Evolutionary conservation across 2,797 vertebrate genomes (phyloP).

Genomic region (Dryobates pubescens): DNA sequence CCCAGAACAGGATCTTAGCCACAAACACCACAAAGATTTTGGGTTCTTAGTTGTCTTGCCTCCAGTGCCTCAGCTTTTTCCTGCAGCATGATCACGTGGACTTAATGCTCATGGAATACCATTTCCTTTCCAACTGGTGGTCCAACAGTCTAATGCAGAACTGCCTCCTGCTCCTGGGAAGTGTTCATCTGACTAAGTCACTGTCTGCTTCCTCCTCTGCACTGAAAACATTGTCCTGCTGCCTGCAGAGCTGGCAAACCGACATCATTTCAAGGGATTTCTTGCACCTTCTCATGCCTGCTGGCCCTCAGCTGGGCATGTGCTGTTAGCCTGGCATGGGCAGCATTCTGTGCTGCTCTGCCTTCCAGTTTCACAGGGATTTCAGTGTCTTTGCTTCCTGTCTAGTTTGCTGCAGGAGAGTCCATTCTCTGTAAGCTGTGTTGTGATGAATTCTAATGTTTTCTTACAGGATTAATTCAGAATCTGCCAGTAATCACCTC

Average conservation of each 20-base stretch:
- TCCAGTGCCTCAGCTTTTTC: background rate
- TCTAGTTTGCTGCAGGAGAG: background rate
- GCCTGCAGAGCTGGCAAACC: background rate
- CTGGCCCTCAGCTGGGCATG: background rate
- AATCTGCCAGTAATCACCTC: constrained; percentile 54
- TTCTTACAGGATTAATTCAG: constrained; percentile 61
- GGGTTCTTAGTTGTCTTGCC: background rate
- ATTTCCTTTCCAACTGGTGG: background rate
- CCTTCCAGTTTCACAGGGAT: background rate
- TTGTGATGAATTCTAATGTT: constrained; percentile 50
- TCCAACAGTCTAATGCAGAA: background rate
- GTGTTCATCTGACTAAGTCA: background rate
- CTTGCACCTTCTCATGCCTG: background rate
- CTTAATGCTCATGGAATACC: background rate
- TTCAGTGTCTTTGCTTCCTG: background rate
- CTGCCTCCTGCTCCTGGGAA: background rate
- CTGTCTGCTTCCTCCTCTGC: background rate
- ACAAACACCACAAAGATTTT: background rate
- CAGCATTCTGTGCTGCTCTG: background rate
- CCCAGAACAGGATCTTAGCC: background rate
- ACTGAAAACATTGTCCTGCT: background rate
- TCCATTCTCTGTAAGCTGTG: background rate
- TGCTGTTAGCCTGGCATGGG: background rate
- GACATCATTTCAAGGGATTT: constrained; percentile 5
- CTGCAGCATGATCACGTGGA: background rate